Conservation (phyloP, 2,797 vertebrate genomes). For the Halcyon leucocephala region DNA sequence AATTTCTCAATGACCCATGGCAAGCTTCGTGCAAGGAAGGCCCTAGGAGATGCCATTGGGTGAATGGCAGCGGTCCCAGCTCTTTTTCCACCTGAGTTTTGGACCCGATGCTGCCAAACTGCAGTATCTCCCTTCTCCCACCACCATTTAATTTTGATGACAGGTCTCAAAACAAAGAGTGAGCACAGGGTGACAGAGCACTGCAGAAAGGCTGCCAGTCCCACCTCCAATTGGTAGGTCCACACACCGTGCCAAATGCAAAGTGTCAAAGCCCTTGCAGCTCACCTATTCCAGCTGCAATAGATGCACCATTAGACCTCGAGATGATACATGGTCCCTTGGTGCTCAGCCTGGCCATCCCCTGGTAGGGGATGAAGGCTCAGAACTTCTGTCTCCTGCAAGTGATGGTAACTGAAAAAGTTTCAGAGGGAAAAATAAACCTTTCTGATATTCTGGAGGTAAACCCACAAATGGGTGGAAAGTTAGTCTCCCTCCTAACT, state of each 20-base stretch:
- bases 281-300: neutral
- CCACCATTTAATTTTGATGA: neutral
- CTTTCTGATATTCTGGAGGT: neutral
- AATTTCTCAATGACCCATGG: neutral
- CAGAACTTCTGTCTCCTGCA: neutral
- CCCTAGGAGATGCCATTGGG: neutral
- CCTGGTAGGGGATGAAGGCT: neutral
- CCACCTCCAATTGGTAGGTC: neutral
- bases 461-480: conserved; percentile 5
- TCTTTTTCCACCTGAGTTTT: neutral
- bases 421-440: neutral
- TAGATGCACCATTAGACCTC: neutral
- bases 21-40: neutral
- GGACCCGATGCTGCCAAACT: neutral
- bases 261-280: fast-evolving
- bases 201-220: neutral
- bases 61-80: fast-evolving
- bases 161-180: neutral
- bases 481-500: neutral
- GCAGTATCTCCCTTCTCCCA: neutral
- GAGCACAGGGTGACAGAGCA: neutral
- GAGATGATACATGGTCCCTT: neutral
- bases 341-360: neutral
- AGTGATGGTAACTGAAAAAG: neutral
- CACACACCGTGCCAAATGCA: fast-evolving